Base-by-base conservation (phyloP, 2,797 vertebrate genomes). In the Cyclura pinguis region DNA sequence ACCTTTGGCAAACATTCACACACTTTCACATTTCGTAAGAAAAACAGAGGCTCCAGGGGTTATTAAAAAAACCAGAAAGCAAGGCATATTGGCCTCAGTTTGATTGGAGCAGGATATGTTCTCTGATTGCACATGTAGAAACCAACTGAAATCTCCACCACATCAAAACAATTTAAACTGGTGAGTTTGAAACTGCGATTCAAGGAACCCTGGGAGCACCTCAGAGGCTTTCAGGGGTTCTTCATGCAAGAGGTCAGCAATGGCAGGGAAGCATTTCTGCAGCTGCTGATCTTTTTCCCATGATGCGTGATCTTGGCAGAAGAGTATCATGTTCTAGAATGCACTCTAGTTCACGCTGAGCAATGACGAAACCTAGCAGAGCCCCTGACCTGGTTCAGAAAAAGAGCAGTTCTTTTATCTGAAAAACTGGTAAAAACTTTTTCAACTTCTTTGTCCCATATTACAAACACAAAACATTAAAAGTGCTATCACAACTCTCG, bases 401-500 rank as follows among this genome's bases (percentile, higher is more conserved):
- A 90, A 92, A 0, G 1, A 80, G 52, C 0, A 0, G 24, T 85
- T 91, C 67, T 59, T 52, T 1, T 50, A 78, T 22, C 35, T 83
- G 32, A 84, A 78, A 86, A 85, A 74, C 47, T 85, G 62, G 81
- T 64, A 47, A 81, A 50, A 80, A 91, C 10, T 88, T 89, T 29
- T 50, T 27, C 20, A 92, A 86, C 62, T 24, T 47, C 88, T n/a
- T 90, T 89, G 89, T 92, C 95, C 92, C 90, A 78, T 91, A 73
- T 92, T 93, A 94, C 86, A 90, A 95, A 88, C 90, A 92, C 84
- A 86, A 55, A 82, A 83, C n/a, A 91, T 89, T 77, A 82, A 91
- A 95, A 93, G 42, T 0, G 76, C 92, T 92, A 93, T 80, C 80
- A 87, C 90, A 93, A 91, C 80, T 93, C 80, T 93, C 93, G 94